Evolutionary conservation across 35 echinoderm and acorn worm genomes (phyloP), one percentile per base, ranked within the genome.

Genomic region (Anneissia japonica): DNA sequence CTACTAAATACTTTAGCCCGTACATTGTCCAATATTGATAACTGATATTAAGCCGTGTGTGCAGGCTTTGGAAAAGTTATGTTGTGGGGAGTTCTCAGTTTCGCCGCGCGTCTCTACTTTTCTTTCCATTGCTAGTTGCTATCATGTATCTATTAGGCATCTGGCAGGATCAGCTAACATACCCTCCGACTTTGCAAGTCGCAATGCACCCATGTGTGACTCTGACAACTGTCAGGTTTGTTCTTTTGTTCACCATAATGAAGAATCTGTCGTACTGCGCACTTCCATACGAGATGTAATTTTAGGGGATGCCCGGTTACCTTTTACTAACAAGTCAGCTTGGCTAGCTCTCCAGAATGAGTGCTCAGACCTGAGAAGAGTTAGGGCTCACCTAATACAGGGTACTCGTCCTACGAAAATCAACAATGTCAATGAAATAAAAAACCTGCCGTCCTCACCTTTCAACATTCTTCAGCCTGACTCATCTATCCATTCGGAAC

Each of bases 1-100:
- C 51, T n/a, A 64, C 23, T 5, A 75, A 75, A 23, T 23, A 75
- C 26, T 75, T 75, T 33, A 75, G 26, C 32, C 73, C 73, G 4
- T 75, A 75, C 32, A 75, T 75, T 30, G 14, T 43, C 4, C 77
- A 79, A 21, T 79, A 17, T 21, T 79, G 30, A 13, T 79, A 11
- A 79, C 77, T 14, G 77, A 79, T 21, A 79, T 17, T 35, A 79
- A 79, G 14, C 77, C 77, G 6, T 79, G 77, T 21, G 34, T 79
- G 4, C 77, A 79, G 35, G 77, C 40, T 6, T 14, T 43, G 40
- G 40, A 43, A 14, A 43, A 43, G 14, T 14, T 43, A 43, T 75
- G 23, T 26, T 6, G n/a, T n/a, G 40, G 40, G 14, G 40, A 43
- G 26, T 75, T 75, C 73, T 75, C 73, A 5, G 73, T 33, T 23